These are phyloP conservation scores for Noctua pronuba DNA, from an alignment of 2,888 invertebrate species.

Conservation along the genomic window DNA sequence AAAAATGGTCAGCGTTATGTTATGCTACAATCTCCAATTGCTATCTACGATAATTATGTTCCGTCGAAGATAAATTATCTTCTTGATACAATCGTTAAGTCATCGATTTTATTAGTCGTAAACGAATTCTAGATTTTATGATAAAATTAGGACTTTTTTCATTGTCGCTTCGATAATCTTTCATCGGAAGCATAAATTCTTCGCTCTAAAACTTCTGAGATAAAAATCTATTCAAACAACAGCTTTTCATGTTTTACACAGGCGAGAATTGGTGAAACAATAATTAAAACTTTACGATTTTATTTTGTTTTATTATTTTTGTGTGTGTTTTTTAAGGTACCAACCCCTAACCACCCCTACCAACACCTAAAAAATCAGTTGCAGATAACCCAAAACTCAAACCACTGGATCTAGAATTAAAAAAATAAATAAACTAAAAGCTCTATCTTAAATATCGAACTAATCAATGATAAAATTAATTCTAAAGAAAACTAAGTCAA, in stretches of 20 bases:
- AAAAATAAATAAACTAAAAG: not conserved
- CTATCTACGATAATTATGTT: not conserved
- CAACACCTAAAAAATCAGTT: not conserved
- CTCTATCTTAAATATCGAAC: not conserved
- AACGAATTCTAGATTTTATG: not conserved
- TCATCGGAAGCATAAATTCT: not conserved
- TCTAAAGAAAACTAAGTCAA: not conserved
- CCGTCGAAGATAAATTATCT: not conserved
- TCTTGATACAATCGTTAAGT: not conserved
- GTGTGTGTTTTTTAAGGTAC: not conserved
- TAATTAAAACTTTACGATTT: not conserved
- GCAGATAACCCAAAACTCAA: not conserved
- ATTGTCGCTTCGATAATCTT: not conserved
- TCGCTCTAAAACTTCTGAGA: not conserved
- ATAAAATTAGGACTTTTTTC: conserved; percentile 1
- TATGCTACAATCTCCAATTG: not conserved
- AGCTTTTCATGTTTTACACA: conserved; percentile 30
- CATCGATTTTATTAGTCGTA: conserved; percentile 6
- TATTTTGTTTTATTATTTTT: not conserved
- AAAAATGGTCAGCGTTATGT: not conserved
- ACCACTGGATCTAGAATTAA: not conserved
- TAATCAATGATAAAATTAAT: not conserved
- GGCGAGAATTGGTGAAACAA: not conserved
- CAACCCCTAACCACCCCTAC: too few relatives aligned
- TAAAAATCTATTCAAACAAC: conserved; percentile 18